Conservation (phyloP, 2,888 invertebrate genomes). For the Orgyia antiqua region DNA sequence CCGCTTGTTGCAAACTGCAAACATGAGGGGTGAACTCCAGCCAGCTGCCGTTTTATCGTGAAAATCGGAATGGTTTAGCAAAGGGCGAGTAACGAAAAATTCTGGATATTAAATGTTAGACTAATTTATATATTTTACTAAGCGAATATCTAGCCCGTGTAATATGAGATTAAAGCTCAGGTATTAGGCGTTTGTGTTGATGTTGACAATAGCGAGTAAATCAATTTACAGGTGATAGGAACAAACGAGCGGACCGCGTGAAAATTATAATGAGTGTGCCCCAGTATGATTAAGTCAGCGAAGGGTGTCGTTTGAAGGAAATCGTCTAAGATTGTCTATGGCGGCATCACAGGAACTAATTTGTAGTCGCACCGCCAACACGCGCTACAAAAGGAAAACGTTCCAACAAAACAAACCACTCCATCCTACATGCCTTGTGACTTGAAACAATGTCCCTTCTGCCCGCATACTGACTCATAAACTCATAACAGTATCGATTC, state of each 20-base stretch:
- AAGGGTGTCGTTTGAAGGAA: slow-evolving; percentile 45
- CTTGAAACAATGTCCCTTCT: slow-evolving; percentile 41
- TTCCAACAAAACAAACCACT: slow-evolving; percentile 33
- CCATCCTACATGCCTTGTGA: slow-evolving; percentile 51
- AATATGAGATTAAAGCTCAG: too few relatives aligned
- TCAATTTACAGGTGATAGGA: slow-evolving; percentile 53
- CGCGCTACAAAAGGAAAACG: slow-evolving; percentile 48
- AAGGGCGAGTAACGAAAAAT: too few relatives aligned
- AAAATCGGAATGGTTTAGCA: slow-evolving; percentile 38
- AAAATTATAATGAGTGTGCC: slow-evolving; percentile 41
- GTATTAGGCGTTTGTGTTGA: too few relatives aligned
- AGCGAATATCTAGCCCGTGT: too few relatives aligned
- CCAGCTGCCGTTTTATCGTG: slow-evolving; percentile 63
- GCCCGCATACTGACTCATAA: too few relatives aligned
- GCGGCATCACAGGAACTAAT: slow-evolving; percentile 49
- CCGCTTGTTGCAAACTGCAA: slow-evolving; percentile 42
- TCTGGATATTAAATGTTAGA: too few relatives aligned
- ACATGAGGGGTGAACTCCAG: slow-evolving; percentile 45
- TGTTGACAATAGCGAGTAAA: slow-evolving; percentile 63
- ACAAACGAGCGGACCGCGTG: slow-evolving; percentile 46
- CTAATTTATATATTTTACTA: too few relatives aligned
- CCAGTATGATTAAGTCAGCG: slow-evolving; percentile 50
- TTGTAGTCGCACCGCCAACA: slow-evolving; percentile 48
- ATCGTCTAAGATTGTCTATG: slow-evolving; percentile 43
- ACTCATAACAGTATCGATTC: slow-evolving; percentile 28